Evolutionary conservation across 92 coral and sea anemone species (phyloP), one percentile per base, ranked within the genome.

Genomic region (Bergia sp.): DNA sequence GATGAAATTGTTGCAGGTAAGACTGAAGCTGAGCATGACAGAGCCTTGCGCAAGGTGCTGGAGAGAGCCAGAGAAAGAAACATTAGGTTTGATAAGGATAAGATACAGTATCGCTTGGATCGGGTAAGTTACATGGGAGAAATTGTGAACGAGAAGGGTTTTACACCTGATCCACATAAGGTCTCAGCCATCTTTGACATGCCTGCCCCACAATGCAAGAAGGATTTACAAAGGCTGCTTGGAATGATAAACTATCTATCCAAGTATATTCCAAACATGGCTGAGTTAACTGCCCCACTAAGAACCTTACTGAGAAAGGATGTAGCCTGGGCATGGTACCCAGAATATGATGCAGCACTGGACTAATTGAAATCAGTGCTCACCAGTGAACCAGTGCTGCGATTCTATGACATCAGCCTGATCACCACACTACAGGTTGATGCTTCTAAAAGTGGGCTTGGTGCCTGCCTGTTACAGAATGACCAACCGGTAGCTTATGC

Each of bases 361-460:
- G 77, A 77, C 39, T 49, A 78, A 90, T 73, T 85, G 65, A 78
- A 92, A 37, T 57, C 75, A 8, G 49, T 82, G 75, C 85, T 86
- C 64, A 79, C 91, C 8, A 13, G 90, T 37, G 86, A 91, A 57
- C 95, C 91, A 55, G 86, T 93, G 1, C 91, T 92, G 36, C 49
- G 75, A 15, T 89, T 88, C 64, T 94, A 86, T 73, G 91, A 92
- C 80, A 86, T 86, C 44, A 61, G 57, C 0, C 88, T 86, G 80
- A 90, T 92, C 64, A 89, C 90, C 10, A 90, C 81, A 15, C 90
- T 92, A 23, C 94, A 92, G 87, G 91, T 93, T 55, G 93, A 91
- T 44, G 94, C 93, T 7, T 94, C 95, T 1, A 84, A 87, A 49
- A 74, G 79, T 73, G 96, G 94, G 16, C 86, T 89, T 8, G 96